Evolutionary conservation across 2,888 invertebrate genomes (phyloP).

Genomic region (Scaptomyza tumidula): DNA sequence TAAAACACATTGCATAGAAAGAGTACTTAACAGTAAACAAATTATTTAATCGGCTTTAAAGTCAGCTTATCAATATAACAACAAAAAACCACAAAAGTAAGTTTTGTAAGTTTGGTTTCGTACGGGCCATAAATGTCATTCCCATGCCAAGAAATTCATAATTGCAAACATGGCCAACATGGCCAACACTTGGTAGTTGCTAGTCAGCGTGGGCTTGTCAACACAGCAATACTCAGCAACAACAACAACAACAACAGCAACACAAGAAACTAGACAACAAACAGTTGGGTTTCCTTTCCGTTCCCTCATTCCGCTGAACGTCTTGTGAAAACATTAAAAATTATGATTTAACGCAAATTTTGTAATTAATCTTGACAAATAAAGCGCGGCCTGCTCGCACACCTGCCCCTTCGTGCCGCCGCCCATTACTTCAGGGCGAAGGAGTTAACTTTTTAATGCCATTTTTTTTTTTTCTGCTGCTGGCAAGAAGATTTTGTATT

Average conservation of each 20-base stretch:
- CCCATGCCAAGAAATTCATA: constrained; percentile 38
- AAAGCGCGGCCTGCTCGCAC: constrained; percentile 50
- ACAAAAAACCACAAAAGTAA: constrained; percentile 23
- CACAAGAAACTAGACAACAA: constrained; percentile 31
- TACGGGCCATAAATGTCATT: constrained; percentile 63
- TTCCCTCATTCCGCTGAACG: constrained; percentile 5
- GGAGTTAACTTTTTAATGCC: constrained; percentile 52
- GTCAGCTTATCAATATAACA: constrained; percentile 32
- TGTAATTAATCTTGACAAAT: constrained; percentile 79
- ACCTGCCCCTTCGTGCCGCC: not conserved
- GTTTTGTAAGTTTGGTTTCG: constrained; percentile 33
- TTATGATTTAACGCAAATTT: constrained; percentile 79
- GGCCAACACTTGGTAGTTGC: constrained; percentile 44
- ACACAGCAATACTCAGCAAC: constrained; percentile 21
- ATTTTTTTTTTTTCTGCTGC: not conserved
- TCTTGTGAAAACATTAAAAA: constrained; percentile 58
- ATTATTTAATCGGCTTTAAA: constrained; percentile 9
- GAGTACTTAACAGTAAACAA: constrained; percentile 19
- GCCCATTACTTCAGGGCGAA: constrained; percentile 21
- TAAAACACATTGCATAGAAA: not conserved
- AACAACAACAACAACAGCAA: constrained; percentile 47
- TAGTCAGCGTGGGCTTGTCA: constrained; percentile 53
- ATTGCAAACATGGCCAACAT: constrained; percentile 50
- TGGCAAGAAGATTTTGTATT: constrained; percentile 55
- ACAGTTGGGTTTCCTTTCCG: constrained; percentile 20